Evolutionary conservation across 2,113 vertebrate species (phyloP).

Genomic region (Ardeotis arabs): DNA sequence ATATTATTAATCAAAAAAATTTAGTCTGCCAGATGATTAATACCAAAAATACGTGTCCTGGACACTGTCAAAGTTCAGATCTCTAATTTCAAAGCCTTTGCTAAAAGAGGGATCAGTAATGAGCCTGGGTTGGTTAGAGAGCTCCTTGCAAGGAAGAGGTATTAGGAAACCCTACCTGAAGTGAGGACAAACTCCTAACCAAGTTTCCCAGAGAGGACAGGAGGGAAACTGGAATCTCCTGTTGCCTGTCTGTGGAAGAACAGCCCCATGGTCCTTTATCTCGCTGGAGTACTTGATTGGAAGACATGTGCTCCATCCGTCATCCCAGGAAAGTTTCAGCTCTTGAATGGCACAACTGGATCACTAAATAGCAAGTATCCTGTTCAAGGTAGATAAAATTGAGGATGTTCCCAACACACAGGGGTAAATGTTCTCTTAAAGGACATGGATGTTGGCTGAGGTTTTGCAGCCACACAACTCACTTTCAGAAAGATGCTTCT

Average conservation of each 20-base stretch:
- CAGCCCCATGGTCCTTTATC: background rate
- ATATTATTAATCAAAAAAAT: background rate
- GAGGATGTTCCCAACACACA: background rate
- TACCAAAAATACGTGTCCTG: background rate
- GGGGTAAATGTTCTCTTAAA: background rate
- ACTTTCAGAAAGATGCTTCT: background rate
- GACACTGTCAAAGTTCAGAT: background rate
- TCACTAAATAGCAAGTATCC: background rate
- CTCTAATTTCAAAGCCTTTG: constrained; percentile 3
- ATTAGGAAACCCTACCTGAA: background rate
- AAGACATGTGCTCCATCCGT: background rate
- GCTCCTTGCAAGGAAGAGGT: background rate
- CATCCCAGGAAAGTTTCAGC: background rate
- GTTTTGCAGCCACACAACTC: background rate
- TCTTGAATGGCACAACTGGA: background rate
- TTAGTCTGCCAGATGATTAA: background rate
- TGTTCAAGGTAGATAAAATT: accelerated
- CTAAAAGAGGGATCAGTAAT: background rate
- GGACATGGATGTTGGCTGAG: background rate
- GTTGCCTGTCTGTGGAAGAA: background rate
- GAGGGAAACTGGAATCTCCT: background rate
- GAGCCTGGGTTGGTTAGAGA: background rate
- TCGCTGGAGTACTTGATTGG: background rate
- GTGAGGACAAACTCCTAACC: background rate
- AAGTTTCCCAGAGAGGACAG: background rate